Evolutionary conservation across 2,797 vertebrate genomes (phyloP).

Genomic region (Fundulus diaphanus): DNA sequence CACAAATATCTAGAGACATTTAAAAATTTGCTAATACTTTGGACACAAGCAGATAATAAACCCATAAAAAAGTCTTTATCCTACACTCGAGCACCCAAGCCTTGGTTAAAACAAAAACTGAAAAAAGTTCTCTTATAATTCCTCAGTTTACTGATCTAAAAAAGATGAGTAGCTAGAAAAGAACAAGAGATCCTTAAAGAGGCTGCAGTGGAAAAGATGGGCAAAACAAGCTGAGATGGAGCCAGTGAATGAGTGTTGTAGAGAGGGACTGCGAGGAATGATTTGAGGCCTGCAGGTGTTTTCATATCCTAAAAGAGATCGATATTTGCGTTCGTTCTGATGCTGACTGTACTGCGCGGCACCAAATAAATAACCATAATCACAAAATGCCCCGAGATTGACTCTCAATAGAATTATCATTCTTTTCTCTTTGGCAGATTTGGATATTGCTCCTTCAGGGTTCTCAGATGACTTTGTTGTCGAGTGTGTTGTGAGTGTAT

Average conservation of each 20-base stretch:
- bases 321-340: conserved; percentile 80
- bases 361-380: conserved; percentile 87
- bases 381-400: conserved; percentile 81
- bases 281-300: conserved; percentile 82
- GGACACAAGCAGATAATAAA: neutral
- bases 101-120: conserved; percentile 26
- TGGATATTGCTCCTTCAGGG: conserved; percentile 82
- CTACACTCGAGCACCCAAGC: neutral
- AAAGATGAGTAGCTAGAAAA: conserved; percentile 31
- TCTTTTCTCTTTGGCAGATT: conserved; percentile 82
- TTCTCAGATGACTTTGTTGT: conserved; percentile 78
- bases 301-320: conserved; percentile 81
- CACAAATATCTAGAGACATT: neutral
- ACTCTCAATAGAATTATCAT: conserved; percentile 84
- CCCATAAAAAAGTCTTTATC: neutral
- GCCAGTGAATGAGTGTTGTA: conserved; percentile 46
- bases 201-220: neutral
- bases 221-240: conserved; percentile 25
- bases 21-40: neutral
- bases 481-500: conserved; percentile 55
- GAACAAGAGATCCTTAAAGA: conserved; percentile 45
- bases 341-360: conserved; percentile 70
- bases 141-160: conserved; percentile 27
- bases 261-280: conserved; percentile 69
- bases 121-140: conserved; percentile 22